A percentile compares a stretch with the other conserved stretches of the same genome.
Evolutionary conservation across 2,888 invertebrate genomes (phyloP).

Genomic region (Spatulosminthurus flaviceps): DNA sequence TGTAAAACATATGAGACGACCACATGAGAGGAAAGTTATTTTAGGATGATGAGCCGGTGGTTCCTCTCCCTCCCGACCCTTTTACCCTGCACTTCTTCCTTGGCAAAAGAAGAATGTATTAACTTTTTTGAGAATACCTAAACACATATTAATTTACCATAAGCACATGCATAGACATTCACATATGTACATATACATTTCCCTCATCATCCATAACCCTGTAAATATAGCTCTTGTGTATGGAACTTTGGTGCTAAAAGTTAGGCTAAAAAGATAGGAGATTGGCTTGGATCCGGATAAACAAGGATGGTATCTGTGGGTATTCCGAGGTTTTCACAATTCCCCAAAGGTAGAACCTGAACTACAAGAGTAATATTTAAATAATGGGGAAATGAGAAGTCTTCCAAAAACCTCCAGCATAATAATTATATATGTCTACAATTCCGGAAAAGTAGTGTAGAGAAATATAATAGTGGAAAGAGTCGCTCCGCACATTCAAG

Average conservation of each 20-base stretch:
- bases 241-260: not conserved
- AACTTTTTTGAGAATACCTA: no score
- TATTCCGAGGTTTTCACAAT: not conserved
- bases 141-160: no score
- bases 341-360: not conserved
- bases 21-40: not conserved
- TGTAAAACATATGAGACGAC: no score
- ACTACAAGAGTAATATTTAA: slow-evolving; percentile 14
- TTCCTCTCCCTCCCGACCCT: not conserved
- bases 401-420: not conserved
- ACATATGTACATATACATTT: no score
- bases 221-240: no score
- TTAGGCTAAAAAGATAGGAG: not conserved
- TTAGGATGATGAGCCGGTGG: slow-evolving; percentile 5
- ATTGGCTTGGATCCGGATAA: not conserved
- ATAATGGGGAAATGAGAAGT: slow-evolving; percentile 5
- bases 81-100: not conserved
- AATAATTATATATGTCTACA: slow-evolving; percentile 11
- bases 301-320: not conserved
- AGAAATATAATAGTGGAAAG: not conserved
- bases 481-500: no score
- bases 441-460: not conserved
- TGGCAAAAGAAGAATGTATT: not conserved
- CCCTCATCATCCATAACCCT: no score
- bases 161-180: no score